Percentiles rank a stretch among this genome's conserved stretches.
Evolutionary conservation across 2,888 invertebrate genomes (phyloP).

Genomic region (Epistrophe grossulariae): DNA sequence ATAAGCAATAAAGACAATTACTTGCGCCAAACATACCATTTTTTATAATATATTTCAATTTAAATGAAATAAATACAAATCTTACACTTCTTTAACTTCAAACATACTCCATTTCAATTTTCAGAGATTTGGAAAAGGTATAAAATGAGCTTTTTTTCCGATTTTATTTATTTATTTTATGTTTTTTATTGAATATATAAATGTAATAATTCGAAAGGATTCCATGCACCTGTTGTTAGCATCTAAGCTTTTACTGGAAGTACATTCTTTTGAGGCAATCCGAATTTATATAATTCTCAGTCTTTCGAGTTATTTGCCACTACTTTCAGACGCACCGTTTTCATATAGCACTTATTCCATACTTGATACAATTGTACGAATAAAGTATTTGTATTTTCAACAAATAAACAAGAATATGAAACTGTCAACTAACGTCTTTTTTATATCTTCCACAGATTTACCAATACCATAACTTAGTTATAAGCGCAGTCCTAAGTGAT

Average conservation of each 20-base stretch:
- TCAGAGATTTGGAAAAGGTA: not conserved
- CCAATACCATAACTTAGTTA: slow-evolving; percentile 10
- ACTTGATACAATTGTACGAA: not conserved
- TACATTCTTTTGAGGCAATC: not conserved
- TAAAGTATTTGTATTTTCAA: not conserved
- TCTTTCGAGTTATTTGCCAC: not conserved
- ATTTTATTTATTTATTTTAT: not conserved
- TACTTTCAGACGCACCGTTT: not conserved
- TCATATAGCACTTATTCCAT: not conserved
- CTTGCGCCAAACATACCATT: not conserved
- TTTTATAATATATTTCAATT: not conserved
- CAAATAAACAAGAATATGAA: not conserved
- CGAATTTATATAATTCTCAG: not conserved
- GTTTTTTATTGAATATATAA: not conserved
- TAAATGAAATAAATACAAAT: not conserved
- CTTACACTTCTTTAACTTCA: not conserved
- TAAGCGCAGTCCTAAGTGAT: slow-evolving; percentile 40
- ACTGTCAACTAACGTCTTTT: slow-evolving; percentile 15
- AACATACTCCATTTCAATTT: not conserved
- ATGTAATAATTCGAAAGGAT: not conserved
- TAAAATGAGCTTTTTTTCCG: not conserved
- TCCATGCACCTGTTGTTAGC: not conserved
- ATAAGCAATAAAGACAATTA: not conserved
- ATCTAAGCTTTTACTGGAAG: not conserved
- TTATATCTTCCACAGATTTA: slow-evolving; percentile 22